Evolutionary conservation across 2,888 invertebrate genomes (phyloP), one percentile per base, ranked within the genome.

Genomic region (Polydrusus tereticollis): DNA sequence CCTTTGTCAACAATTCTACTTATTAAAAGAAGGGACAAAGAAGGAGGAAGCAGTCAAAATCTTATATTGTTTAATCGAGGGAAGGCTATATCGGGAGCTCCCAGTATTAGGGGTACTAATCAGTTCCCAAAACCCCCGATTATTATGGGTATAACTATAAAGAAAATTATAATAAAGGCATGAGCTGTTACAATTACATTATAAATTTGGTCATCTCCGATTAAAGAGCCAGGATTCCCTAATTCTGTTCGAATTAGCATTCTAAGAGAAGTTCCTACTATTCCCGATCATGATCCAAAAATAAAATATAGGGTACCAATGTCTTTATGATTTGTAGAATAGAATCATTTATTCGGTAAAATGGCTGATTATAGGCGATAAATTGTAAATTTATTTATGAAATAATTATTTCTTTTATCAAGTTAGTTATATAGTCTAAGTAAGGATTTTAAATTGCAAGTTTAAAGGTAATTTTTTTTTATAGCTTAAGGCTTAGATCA

Each of bases 71-170:
- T 94, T 88, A 94, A 88, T 82, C 93, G 93, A 0, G 94, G 94
- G 63, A 93, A 94, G 8, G 92, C 91, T 87, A 94, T 94, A 88
- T 95, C 94, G 2, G 93, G 92, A 0, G 91, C 90, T 75, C 91
- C 92, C 81, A 94, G 79, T 88, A 94, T 92, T 85, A 94, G 78
- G 4, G 94, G 94, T 0, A 94, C 86, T 84, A 94, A 80, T 89
- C 93, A 94, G 85, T 95, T 95, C 74, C 94, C 94, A 88, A 94
- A 94, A 80, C 94, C 93, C 66, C 94, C 94, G 87, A 92, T 91
- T 89, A 92, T 89, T 86, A 91, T 89, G 6, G 91, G 90, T 87
- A 91, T 91, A 55, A 91, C 89, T 76, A 79, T 79, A 72, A 79
- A 76, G 86, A 94, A 94, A 90, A 93, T 93, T 90, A 94, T 94